A percentile compares a stretch with the other conserved stretches of the same genome.
phyloP scores from a whole-genome alignment of 2,113 vertebrate genomes.

The Glaucidium brasilianum region DNA sequence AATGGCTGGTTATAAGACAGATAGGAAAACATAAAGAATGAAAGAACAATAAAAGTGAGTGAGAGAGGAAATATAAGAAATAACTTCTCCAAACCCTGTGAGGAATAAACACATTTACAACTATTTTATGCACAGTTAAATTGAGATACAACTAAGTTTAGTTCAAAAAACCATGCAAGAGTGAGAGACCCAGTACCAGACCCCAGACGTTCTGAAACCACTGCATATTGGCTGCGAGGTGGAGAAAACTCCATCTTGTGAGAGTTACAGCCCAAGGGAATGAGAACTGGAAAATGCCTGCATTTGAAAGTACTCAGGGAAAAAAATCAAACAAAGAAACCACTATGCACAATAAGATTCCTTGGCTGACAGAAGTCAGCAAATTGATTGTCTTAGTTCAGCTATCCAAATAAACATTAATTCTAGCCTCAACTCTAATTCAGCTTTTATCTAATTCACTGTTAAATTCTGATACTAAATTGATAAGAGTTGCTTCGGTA shows the following conservation, averaged over 20 bases:
- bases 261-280: neutral
- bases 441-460: neutral
- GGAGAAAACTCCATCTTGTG: neutral
- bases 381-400: neutral
- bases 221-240: neutral
- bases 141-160: constrained; percentile 5
- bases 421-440: accelerated
- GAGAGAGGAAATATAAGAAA: constrained; percentile 32
- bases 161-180: neutral
- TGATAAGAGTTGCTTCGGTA: neutral
- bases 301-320: neutral
- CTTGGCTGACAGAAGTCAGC: neutral
- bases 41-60: constrained; percentile 29
- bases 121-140: constrained; percentile 35
- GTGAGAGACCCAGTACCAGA: neutral
- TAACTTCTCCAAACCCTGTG: neutral
- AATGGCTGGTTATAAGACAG: neutral
- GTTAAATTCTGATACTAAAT: neutral
- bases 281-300: neutral
- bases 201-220: neutral
- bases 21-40: constrained; percentile 13
- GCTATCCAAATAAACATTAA: neutral
- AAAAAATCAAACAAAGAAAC: too few relatives aligned
- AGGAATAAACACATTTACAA: constrained; percentile 45
- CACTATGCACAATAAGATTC: neutral